Evolutionary conservation across 2,888 invertebrate species (phyloP), one percentile per base, ranked within the genome.

Genomic region (Polydrusus tereticollis): DNA sequence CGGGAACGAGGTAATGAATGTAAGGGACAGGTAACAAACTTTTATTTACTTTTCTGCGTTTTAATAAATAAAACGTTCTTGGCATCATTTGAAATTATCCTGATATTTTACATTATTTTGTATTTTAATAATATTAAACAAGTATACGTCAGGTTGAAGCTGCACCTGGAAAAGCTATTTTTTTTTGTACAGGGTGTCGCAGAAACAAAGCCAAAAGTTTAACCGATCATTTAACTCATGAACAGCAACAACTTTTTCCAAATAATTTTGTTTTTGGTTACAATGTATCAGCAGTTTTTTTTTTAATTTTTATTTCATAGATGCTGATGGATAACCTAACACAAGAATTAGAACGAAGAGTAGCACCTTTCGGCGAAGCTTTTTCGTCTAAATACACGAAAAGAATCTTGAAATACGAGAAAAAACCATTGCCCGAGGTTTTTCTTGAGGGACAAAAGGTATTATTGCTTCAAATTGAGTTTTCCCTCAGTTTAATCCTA

Each of bases 391-490:
- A 29, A 16, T 8, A 0, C 3, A 55, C 12, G 12, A 21, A 47
- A 12, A 26, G 12, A 18, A 59, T 16, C 26, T 62, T 59, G 14
- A 43, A 57, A 52, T 73, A 64, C 36, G 38, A 64, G 16, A 20
- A 21, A 23, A 52, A 7, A 12, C 60, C 65, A 1, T 26, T 64
- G n/a, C 63, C 57, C 7, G 43, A 67, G 14, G 73, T 63, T n/a
- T 63, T 74, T 18, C 41, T 38, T n/a, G 47, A 69, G n/a, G 70
- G 64, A 16, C 23, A 69, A 45, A 62, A 62, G 63, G 67, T 69
- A 45, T 23, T 0, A 4, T 59, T 14, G n/a, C n/a, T n/a, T n/a
- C n/a, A n/a, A n/a, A n/a, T 33, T 1, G 10, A 33, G 33, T 6
- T 2, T 33, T 33, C 10, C 10, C 33, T 10, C 1, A 10, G 6